Conservation (phyloP, 2,797 vertebrate genomes). For the Pseudochirops corinnae region DNA sequence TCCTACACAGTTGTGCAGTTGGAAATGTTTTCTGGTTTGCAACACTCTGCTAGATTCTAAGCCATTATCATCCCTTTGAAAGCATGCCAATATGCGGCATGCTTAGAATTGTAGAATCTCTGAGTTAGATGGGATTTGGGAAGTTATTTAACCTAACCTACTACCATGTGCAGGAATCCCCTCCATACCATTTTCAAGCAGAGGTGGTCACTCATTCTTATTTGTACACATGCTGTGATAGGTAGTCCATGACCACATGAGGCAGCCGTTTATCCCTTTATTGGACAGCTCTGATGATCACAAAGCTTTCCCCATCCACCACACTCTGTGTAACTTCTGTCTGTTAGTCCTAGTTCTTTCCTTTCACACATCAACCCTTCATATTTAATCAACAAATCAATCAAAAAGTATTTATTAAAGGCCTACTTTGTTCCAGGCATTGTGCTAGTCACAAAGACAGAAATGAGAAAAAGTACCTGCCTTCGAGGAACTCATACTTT, state of each 20-base stretch:
- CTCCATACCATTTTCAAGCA: background rate
- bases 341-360: background rate
- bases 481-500: background rate
- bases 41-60: constrained; percentile 49
- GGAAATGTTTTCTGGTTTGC: constrained; percentile 9
- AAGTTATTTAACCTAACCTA: background rate
- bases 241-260: background rate
- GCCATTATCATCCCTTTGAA: constrained; percentile 32
- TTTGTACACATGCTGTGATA: background rate
- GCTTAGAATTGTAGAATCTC: background rate
- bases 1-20: constrained; percentile 15
- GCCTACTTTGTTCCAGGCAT: background rate
- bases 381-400: background rate
- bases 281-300: background rate
- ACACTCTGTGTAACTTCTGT: background rate
- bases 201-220: background rate
- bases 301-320: background rate
- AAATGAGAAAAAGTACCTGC: background rate
- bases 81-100: background rate
- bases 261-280: background rate
- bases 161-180: background rate
- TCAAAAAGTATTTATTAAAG: background rate
- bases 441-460: background rate
- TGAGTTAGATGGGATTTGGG: background rate
- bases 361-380: background rate